These are phyloP conservation scores for Trisateles emortualis DNA, from an alignment of 2,888 invertebrate species.

Conservation along the genomic window DNA sequence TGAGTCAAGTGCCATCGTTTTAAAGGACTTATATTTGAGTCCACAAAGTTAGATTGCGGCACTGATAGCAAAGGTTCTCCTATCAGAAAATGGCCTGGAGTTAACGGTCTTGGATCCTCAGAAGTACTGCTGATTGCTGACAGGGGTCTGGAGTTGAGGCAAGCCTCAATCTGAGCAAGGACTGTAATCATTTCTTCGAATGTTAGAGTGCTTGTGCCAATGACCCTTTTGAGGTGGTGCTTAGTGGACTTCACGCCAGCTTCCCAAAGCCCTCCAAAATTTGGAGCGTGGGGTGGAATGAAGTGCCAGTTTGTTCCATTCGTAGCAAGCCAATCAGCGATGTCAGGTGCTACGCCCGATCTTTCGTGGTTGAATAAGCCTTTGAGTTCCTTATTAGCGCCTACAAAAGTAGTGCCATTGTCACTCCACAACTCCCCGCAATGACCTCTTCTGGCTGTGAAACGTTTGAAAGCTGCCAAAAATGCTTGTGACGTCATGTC, in stretches of 20 bases:
- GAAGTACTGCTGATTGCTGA: background rate
- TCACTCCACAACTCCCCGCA: background rate
- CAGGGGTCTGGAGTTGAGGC: constrained; percentile 9
- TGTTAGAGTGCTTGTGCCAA: background rate
- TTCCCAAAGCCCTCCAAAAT: constrained; percentile 19
- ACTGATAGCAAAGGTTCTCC: constrained; percentile 12
- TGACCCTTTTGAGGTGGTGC: constrained; percentile 2
- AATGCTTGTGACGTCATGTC: background rate
- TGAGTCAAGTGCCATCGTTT: constrained; percentile 12
- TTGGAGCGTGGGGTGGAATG: constrained; percentile 12
- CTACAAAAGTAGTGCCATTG: constrained; percentile 13
- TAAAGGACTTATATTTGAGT: background rate
- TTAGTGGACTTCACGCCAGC: constrained; percentile 19
- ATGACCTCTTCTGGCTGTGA: constrained; percentile 7
- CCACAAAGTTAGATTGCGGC: constrained; percentile 3
- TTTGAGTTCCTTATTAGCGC: constrained; percentile 3
- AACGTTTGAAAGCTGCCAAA: constrained; percentile 6
- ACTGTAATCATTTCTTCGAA: constrained; percentile 6
- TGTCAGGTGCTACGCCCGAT: background rate
- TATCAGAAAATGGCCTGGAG: constrained; percentile 17
- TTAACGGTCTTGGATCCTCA: background rate
- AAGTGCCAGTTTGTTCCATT: constrained; percentile 12
- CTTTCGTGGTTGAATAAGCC: background rate
- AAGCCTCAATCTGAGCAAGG: constrained; percentile 6
- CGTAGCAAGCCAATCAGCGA: background rate